Evolutionary conservation across 2,797 vertebrate genomes (phyloP), one percentile per base, ranked within the genome.

Genomic region (Pteropus rufus): DNA sequence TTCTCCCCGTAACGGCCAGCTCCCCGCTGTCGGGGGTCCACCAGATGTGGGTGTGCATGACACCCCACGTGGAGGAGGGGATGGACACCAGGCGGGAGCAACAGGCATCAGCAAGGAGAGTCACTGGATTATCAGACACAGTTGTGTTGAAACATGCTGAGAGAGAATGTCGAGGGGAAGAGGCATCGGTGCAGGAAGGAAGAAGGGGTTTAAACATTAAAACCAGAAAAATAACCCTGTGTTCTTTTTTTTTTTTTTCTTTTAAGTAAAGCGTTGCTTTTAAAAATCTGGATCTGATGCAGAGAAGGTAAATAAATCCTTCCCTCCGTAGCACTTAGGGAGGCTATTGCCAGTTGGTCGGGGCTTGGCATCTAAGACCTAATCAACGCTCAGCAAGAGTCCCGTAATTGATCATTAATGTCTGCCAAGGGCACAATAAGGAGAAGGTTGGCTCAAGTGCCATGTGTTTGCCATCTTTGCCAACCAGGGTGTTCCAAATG

Each of bases 341-440:
- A 34, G 54, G 84, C 67, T 8, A 7, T 72, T 34, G n/a, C 62
- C 9, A 12, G 46, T 76, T 81, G 89, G 85, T 83, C 56, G 70
- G 70, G 73, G 60, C 56, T 89, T 89, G 89, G 86, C 62, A 16
- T 92, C 93, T 36, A 39, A 96, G 92, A 62, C 54, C 96, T 90
- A 92, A 79, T 96, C 92, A 77, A 39, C 19, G 6, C 94, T 94
- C 93, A 77, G 87, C 80, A 58, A 69, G 96, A 89, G 90, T 64
- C 46, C 81, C 64, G 18, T 91, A 54, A 96, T 95, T 82, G 97
- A 97, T 97, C 83, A 85, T 75, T 83, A 77, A 92, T 94, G 96
- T 96, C 97, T 94, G 92, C 85, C 92, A 96, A 95, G 95, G 96
- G 80, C 87, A 77, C 0, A 1, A 5, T 7, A 49, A 18, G 46